phyloP scores from a whole-genome alignment of 1,140 invertebrate species.

The Lasioglossum baleicum region DNA sequence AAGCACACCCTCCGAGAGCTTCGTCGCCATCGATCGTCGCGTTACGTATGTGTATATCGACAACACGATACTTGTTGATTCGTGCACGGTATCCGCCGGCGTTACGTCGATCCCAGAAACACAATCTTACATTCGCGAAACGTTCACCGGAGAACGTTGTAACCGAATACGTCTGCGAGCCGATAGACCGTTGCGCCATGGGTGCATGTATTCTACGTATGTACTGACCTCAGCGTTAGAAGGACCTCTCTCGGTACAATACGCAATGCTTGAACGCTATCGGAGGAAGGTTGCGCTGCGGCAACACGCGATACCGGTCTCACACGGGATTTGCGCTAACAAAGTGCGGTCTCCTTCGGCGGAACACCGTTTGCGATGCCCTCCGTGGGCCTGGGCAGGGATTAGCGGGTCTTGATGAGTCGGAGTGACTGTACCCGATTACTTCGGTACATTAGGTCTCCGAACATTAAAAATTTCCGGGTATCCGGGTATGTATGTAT shows the following conservation, averaged over 20 bases:
- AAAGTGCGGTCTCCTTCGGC: neutral
- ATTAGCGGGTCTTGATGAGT: too few relatives aligned
- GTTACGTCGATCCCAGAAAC: constrained; percentile 35
- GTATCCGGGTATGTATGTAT: too few relatives aligned
- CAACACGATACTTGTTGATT: constrained; percentile 47
- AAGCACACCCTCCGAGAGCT: too few relatives aligned
- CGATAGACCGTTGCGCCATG: neutral
- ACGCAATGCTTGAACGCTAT: neutral
- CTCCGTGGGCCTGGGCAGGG: too few relatives aligned
- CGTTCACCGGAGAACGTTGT: constrained; percentile 32
- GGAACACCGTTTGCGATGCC: too few relatives aligned
- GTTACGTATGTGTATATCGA: constrained; percentile 26
- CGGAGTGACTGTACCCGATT: too few relatives aligned
- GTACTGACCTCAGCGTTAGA: too few relatives aligned
- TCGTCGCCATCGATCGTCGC: neutral
- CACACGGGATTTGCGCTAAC: neutral
- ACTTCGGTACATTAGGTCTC: too few relatives aligned
- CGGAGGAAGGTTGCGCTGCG: neutral
- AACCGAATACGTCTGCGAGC: constrained; percentile 28
- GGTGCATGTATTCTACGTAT: too few relatives aligned
- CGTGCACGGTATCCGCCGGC: constrained; percentile 8
- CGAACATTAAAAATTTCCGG: too few relatives aligned
- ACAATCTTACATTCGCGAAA: constrained; percentile 35
- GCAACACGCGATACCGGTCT: constrained; percentile 6
- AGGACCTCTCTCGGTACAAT: constrained; percentile 9